Evolutionary conservation across 2,113 vertebrate genomes (phyloP), one percentile per base, ranked within the genome.

Genomic region (Corvus hawaiiensis): DNA sequence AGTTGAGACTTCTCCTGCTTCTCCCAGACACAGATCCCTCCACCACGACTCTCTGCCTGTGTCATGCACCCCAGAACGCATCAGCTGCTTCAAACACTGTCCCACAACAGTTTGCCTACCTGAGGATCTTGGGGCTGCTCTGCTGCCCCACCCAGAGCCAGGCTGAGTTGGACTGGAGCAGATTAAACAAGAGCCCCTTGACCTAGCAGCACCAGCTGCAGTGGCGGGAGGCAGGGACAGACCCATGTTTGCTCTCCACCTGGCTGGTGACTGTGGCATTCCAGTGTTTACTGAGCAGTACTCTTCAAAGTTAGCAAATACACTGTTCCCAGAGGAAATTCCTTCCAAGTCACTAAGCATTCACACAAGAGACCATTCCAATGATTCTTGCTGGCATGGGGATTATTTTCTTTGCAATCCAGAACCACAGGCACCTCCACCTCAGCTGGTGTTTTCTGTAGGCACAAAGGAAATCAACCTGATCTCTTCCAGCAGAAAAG

Each of bases 21-120:
- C 30, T n/a, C 48, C 30, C 23, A 48, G 30, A 16, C 10, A 33
- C 44, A 77, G 30, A 63, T 12, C 12, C 20, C 77, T 85, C 58
- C 9, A 5, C 18, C 52, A 71, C 2, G 3, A 32, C n/a, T 52
- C n/a, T 55, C 54, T 66, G 46, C 12, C 74, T 30, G 24, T 51
- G 35, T 8, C 16, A 3, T 7, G 30, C 0, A 0, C 13, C 23
- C 51, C 56, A 66, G 61, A 43, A 48, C 0, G 0, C 35, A 46
- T 13, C 73, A 66, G 16, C 22, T 8, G 4, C 90, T 78, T 22
- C 61, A 46, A 59, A 33, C 17, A 12, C 56, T 56, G 49, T 26
- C 41, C 66, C 82, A 59, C 35, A 46, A 2, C 11, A 26, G 21
- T 5, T 46, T 11, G 16, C 7, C 19, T 37, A 27, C 14, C 30